These are phyloP conservation scores for Sebastes vulpes DNA, from an alignment of 2,797 vertebrate genomes.

Conservation along the genomic window DNA sequence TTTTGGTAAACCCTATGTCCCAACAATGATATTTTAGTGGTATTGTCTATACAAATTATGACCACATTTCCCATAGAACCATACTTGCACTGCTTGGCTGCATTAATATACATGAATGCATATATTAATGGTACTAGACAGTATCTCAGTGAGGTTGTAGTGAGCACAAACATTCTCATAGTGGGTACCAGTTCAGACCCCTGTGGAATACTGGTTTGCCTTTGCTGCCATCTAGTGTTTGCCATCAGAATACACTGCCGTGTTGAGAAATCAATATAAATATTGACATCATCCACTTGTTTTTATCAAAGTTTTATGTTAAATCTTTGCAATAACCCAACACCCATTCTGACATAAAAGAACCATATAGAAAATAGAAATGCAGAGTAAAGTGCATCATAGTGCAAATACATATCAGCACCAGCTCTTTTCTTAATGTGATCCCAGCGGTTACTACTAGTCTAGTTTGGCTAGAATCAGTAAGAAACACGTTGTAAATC, in stretches of 20 bases:
- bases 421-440: neutral
- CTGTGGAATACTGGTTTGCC: neutral
- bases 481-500: neutral
- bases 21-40: neutral
- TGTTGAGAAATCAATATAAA: neutral
- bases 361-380: neutral
- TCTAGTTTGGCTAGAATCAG: neutral
- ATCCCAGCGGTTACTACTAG: neutral
- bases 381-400: neutral
- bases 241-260: neutral
- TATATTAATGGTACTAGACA: neutral
- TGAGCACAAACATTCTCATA: neutral
- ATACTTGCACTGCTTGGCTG: neutral
- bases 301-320: neutral
- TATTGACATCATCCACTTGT: neutral
- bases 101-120: neutral
- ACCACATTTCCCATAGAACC: neutral
- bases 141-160: neutral
- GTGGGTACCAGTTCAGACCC: neutral
- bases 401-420: neutral
- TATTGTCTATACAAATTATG: neutral
- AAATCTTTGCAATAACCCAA: neutral
- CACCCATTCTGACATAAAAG: neutral
- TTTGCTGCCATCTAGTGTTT: constrained; percentile 68
- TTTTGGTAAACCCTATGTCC: neutral